These are phyloP conservation scores for Bufo gargarizans DNA, from an alignment of 2,113 vertebrate genomes.

Conservation along the genomic window DNA sequence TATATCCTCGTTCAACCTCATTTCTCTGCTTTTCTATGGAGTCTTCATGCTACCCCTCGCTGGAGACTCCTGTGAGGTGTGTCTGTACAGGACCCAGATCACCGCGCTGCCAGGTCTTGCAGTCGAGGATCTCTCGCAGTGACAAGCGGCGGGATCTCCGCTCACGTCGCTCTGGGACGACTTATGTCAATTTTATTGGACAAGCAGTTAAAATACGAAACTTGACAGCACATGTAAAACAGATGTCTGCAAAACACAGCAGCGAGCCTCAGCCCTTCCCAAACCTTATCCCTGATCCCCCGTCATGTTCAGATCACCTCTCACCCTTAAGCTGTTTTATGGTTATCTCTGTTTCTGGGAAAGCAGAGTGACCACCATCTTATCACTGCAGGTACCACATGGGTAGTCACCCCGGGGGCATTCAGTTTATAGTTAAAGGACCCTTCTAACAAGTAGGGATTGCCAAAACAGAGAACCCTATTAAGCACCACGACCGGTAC, in stretches of 20 bases:
- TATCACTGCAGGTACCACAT: too few relatives aligned
- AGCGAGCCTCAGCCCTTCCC: background rate
- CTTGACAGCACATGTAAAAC: slow-evolving; percentile 78
- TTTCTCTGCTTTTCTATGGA: background rate
- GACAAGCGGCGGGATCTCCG: slow-evolving; percentile 73
- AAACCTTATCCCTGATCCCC: background rate
- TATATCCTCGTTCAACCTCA: background rate
- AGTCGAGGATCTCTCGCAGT: slow-evolving; percentile 76
- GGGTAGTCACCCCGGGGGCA: too few relatives aligned
- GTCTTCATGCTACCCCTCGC: background rate
- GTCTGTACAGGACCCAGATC: slow-evolving; percentile 81
- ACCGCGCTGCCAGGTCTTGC: slow-evolving; percentile 79
- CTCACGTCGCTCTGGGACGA: slow-evolving; percentile 75
- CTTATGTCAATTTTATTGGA: slow-evolving; percentile 81
- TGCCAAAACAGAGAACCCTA: too few relatives aligned
- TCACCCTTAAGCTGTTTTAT: background rate
- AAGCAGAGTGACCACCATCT: background rate
- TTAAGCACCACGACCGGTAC: too few relatives aligned
- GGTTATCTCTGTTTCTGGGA: background rate
- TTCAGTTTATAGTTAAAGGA: too few relatives aligned
- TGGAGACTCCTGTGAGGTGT: slow-evolving; percentile 24
- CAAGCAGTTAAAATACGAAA: slow-evolving; percentile 72
- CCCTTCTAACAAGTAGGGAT: too few relatives aligned
- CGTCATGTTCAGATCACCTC: background rate
- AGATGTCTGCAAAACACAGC: slow-evolving; percentile 70